Evolutionary conservation across 1,140 invertebrate species (phyloP).

Genomic region (Trachymyrmex septentrionalis): DNA sequence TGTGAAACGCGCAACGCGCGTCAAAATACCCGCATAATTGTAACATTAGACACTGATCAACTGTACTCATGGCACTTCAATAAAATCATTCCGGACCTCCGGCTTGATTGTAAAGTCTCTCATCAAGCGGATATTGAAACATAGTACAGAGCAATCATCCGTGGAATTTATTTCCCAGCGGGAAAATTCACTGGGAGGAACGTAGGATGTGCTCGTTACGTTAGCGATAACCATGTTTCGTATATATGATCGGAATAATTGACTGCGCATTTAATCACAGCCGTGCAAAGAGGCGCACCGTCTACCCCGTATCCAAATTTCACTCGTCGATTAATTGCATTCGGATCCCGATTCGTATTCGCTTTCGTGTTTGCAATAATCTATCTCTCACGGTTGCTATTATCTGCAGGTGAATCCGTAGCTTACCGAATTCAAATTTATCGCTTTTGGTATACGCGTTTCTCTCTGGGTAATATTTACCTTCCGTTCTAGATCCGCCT

Average conservation of each 20-base stretch:
- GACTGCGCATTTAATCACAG: conserved; percentile 3
- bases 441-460: background rate
- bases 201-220: conserved; percentile 2
- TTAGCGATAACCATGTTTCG: background rate
- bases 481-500: background rate
- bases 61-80: background rate
- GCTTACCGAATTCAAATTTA: background rate
- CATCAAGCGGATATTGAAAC: background rate
- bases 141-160: background rate
- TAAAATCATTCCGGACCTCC: conserved; percentile 39
- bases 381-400: background rate
- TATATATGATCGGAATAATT: background rate
- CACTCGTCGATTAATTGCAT: background rate
- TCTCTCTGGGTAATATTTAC: conserved; percentile 1
- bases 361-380: background rate
- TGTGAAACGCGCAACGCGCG: background rate
- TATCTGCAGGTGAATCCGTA: background rate
- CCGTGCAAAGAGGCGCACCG: background rate
- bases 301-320: background rate
- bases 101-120: background rate
- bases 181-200: background rate
- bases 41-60: conserved; percentile 36
- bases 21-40: conserved; percentile 37
- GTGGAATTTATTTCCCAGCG: conserved; percentile 3
- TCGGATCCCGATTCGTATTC: background rate